Percentiles rank a stretch among this genome's conserved stretches.
Conservation (phyloP, 1,140 invertebrate genomes). For the Drosophila guanche region DNA sequence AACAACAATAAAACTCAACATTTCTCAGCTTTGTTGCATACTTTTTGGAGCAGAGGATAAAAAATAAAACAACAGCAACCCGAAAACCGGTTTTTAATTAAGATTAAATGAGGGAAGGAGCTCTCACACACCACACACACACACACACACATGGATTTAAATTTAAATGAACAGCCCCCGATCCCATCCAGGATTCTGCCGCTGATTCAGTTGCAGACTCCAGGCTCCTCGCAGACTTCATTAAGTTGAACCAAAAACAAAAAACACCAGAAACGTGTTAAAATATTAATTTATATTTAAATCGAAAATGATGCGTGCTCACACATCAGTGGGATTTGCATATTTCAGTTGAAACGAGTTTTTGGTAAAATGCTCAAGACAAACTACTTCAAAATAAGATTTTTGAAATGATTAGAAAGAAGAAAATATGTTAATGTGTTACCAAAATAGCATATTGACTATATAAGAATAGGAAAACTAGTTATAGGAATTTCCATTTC, state of each 20-base stretch:
- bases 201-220: conserved; percentile 40
- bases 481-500: too few species aligned
- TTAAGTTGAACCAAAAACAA: conserved; percentile 41
- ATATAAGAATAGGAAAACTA: too few species aligned
- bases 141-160: conserved; percentile 68
- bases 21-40: conserved; percentile 40
- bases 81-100: conserved; percentile 82
- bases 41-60: conserved; percentile 41
- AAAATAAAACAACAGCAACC: conserved; percentile 45
- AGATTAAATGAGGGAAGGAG: conserved; percentile 77
- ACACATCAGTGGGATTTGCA: conserved; percentile 48
- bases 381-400: conserved; percentile 20
- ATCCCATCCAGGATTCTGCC: conserved; percentile 21
- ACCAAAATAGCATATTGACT: too few species aligned
- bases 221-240: conserved; percentile 54
- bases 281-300: conserved; percentile 78
- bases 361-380: conserved; percentile 7
- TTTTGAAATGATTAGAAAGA: background rate
- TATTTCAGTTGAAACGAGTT: conserved; percentile 34
- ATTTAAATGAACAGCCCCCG: conserved; percentile 66
- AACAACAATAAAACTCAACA: conserved; percentile 60
- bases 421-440: too few species aligned
- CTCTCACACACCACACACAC: conserved; percentile 20
- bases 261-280: conserved; percentile 59
- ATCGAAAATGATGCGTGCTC: conserved; percentile 59